Conservation (phyloP, 2,888 invertebrate genomes). For the Chrysolina haemoptera region DNA sequence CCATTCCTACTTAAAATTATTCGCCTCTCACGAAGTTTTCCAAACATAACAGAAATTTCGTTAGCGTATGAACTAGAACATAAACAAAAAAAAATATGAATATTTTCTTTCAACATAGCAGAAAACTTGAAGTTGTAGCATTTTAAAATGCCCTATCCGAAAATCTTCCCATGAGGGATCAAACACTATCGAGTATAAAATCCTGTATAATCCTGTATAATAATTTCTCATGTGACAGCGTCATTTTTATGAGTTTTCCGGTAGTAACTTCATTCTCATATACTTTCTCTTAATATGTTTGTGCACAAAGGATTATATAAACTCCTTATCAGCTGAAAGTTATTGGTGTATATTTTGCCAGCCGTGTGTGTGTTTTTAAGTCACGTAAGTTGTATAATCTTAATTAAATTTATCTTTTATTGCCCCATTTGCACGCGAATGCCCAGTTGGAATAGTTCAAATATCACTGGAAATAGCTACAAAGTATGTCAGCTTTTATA, state of each 20-base stretch:
- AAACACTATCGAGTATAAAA: not conserved
- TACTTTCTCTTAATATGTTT: constrained; percentile 29
- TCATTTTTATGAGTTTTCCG: not conserved
- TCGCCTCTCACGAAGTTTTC: no score
- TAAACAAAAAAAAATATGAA: no score
- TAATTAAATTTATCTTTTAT: constrained; percentile 59
- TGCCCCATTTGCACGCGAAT: constrained; percentile 56
- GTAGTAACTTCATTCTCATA: constrained; percentile 37
- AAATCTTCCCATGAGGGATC: no score
- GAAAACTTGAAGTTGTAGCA: no score
- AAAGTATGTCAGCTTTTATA: constrained; percentile 19
- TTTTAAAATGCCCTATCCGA: no score
- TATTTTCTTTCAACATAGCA: no score
- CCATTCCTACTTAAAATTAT: no score
- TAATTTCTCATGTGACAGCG: not conserved
- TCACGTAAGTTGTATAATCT: constrained; percentile 56
- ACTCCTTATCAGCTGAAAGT: constrained; percentile 44
- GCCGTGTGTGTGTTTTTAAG: constrained; percentile 53
- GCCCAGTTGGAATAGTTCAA: constrained; percentile 43
- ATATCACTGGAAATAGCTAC: constrained; percentile 27
- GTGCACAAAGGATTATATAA: constrained; percentile 32
- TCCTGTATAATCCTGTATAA: no score
- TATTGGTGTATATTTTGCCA: constrained; percentile 53
- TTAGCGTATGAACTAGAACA: no score
- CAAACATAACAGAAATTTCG: no score